Evolutionary conservation across 2,113 vertebrate species (phyloP).

Genomic region (Zapus hudsonius): DNA sequence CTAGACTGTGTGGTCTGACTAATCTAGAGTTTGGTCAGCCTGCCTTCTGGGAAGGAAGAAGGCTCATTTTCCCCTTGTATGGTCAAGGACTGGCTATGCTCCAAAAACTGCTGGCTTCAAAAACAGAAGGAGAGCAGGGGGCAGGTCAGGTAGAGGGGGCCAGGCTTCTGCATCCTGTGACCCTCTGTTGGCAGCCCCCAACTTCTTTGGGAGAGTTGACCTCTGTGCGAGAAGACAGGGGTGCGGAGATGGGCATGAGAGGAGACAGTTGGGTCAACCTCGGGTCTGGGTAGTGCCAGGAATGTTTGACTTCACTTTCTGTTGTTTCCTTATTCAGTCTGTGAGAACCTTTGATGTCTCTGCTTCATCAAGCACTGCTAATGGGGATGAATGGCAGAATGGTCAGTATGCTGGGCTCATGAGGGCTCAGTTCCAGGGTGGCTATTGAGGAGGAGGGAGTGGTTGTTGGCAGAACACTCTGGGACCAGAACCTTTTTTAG

Average conservation of each 20-base stretch:
- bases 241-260: neutral
- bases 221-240: neutral
- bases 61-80: fast-evolving
- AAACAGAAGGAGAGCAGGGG: neutral
- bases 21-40: neutral
- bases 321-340: neutral
- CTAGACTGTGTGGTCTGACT: neutral
- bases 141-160: neutral
- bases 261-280: neutral
- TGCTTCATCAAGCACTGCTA: neutral
- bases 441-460: no score
- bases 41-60: neutral
- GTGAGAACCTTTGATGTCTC: neutral
- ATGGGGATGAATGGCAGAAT: neutral
- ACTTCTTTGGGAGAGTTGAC: neutral
- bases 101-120: neutral
- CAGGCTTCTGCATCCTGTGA: neutral
- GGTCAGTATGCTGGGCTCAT: neutral
- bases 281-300: neutral
- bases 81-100: neutral
- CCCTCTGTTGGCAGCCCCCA: neutral
- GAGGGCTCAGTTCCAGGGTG: neutral
- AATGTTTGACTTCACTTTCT: neutral
- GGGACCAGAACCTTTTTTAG: neutral
- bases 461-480: neutral